Conservation (phyloP, 2,888 invertebrate genomes). For the Thymelicus acteon region DNA sequence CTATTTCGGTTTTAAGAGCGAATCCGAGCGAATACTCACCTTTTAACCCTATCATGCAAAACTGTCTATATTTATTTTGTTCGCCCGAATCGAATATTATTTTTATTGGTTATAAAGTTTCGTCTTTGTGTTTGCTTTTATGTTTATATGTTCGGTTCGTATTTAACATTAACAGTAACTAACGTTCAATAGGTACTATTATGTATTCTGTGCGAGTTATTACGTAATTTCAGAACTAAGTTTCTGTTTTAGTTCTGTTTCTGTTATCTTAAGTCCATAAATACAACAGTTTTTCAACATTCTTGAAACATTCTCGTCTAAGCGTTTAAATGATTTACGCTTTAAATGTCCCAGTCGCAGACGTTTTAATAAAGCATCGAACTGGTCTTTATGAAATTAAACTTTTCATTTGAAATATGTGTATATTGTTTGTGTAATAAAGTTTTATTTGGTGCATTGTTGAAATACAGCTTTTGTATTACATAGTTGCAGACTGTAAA, state of each 20-base stretch:
- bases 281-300: slow-evolving; percentile 33
- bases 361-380: no score
- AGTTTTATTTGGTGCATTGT: neutral
- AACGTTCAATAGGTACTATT: no score
- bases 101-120: neutral
- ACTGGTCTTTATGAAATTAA: no score
- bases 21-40: neutral
- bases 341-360: slow-evolving; percentile 28
- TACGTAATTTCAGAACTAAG: slow-evolving; percentile 8
- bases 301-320: slow-evolving; percentile 37
- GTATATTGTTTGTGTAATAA: no score
- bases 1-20: neutral
- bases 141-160: no score
- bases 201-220: no score
- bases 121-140: no score
- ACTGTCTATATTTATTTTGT: neutral
- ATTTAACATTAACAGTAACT: no score
- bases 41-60: neutral
- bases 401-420: no score
- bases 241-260: no score
- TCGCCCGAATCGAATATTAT: neutral
- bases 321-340: slow-evolving; percentile 41
- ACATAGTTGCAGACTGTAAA: neutral
- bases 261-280: slow-evolving; percentile 32
- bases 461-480: neutral